A percentile compares a stretch with the other conserved stretches of the same genome.
Evolutionary conservation across 2,113 vertebrate genomes (phyloP).

Genomic region (Lepidothrix coronata): DNA sequence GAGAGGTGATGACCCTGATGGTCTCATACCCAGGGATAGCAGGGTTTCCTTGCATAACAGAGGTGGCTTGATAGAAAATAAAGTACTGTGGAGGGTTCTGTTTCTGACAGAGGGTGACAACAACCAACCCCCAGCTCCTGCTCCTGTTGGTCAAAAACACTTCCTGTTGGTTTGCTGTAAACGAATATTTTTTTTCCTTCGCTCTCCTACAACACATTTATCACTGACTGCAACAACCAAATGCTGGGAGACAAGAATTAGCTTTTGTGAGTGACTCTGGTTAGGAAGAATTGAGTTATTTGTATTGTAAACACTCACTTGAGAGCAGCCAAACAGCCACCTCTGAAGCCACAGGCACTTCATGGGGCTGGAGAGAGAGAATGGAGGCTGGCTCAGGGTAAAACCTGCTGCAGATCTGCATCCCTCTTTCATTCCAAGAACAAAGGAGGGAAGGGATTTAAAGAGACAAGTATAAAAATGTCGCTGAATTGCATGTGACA

Average conservation of each 20-base stretch:
- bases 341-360: neutral
- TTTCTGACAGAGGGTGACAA: neutral
- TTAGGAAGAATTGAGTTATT: neutral
- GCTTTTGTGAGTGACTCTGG: neutral
- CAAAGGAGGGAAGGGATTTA: neutral
- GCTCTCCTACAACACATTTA: neutral
- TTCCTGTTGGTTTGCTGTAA: neutral
- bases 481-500: neutral
- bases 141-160: rapidly evolving
- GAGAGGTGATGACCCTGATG: neutral
- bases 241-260: neutral
- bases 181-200: neutral
- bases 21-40: rapidly evolving
- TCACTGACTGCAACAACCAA: neutral
- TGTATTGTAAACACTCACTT: neutral
- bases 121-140: neutral
- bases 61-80: neutral
- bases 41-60: neutral
- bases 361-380: neutral
- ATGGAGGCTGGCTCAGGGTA: neutral
- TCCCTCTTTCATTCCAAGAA: neutral
- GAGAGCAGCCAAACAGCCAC: neutral
- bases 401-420: neutral
- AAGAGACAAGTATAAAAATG: slow-evolving; percentile 15
- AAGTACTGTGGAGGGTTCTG: neutral